Conservation (phyloP, 35 echinoderm and acorn worm species). For the Anneissia japonica region DNA sequence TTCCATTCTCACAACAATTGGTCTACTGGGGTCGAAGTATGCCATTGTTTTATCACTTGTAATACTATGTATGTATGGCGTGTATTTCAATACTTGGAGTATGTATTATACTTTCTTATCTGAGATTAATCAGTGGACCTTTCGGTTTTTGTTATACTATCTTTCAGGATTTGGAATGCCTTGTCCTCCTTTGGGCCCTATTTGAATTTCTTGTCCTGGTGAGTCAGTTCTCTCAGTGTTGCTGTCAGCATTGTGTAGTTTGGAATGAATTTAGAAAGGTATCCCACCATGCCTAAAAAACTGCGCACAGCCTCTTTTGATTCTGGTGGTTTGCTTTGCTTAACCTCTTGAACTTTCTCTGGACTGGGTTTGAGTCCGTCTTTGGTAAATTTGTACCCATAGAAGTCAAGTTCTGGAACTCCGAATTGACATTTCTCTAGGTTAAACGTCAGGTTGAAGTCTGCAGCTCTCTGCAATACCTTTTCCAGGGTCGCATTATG, state of each 20-base stretch:
- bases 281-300: conserved; percentile 61
- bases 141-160: too few species aligned
- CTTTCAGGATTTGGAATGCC: conserved; percentile 47
- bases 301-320: too few species aligned
- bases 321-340: conserved; percentile 20
- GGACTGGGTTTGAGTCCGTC: conserved; percentile 50
- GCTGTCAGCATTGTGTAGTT: conserved; percentile 27
- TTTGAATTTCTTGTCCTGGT: conserved; percentile 27
- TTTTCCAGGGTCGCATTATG: conserved; percentile 38
- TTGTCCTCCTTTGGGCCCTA: conserved; percentile 31
- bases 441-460: conserved; percentile 50
- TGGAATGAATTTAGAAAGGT: conserved; percentile 58
- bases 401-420: conserved; percentile 52
- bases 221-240: conserved; percentile 40
- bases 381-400: conserved; percentile 60
- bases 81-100: too few species aligned
- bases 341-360: conserved; percentile 45
- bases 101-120: too few species aligned
- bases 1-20: conserved; percentile 46
- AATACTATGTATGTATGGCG: too few species aligned
- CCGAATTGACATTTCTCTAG: conserved; percentile 42
- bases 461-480: conserved; percentile 38
- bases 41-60: conserved; percentile 39
- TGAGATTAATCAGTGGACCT: too few species aligned
- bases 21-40: conserved; percentile 45